These are phyloP conservation scores for Epinotia ramella DNA, from an alignment of 2,888 invertebrate genomes.

Conservation along the genomic window DNA sequence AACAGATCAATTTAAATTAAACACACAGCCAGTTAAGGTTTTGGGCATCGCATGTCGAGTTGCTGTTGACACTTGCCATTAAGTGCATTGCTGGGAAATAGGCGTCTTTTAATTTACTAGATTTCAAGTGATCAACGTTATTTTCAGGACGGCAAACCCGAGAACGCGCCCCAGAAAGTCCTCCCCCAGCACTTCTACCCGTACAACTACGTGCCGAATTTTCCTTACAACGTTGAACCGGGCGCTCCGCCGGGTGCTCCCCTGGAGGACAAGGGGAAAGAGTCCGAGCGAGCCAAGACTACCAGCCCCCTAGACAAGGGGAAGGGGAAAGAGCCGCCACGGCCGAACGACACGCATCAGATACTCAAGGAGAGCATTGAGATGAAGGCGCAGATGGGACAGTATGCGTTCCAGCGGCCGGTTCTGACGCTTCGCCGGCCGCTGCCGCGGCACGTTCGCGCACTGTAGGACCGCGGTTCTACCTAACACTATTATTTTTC, in stretches of 20 bases:
- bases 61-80: no score
- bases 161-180: slow-evolving; percentile 82
- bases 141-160: slow-evolving; percentile 75
- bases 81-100: neutral
- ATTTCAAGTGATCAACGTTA: neutral
- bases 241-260: slow-evolving; percentile 82
- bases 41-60: no score
- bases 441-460: no score
- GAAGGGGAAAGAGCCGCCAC: slow-evolving; percentile 81
- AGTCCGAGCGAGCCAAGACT: slow-evolving; percentile 86
- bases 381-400: slow-evolving; percentile 91
- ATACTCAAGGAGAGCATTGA: slow-evolving; percentile 92
- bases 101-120: neutral
- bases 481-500: no score
- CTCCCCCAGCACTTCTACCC: slow-evolving; percentile 89
- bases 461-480: no score
- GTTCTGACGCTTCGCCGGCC: no score
- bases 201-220: slow-evolving; percentile 84
- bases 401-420: slow-evolving; percentile 88
- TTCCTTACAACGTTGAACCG: slow-evolving; percentile 80
- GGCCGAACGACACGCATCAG: slow-evolving; percentile 90
- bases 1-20: no score
- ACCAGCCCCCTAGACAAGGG: slow-evolving; percentile 87
- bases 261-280: slow-evolving; percentile 80
- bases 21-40: no score